Evolutionary conservation across 1,140 invertebrate species (phyloP).

Genomic region (Nephila pilipes): DNA sequence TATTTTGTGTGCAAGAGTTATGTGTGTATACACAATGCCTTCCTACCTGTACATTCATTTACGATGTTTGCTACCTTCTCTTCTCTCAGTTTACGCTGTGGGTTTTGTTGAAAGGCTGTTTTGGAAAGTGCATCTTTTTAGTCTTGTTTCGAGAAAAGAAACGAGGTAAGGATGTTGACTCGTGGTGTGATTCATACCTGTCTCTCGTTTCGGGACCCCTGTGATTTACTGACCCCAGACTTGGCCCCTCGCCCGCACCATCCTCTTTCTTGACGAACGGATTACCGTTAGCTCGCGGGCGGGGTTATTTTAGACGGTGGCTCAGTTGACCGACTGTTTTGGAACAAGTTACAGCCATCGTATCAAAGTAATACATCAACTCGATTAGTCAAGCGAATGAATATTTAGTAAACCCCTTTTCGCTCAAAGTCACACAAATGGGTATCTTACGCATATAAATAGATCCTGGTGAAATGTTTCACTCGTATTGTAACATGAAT

Average conservation of each 20-base stretch:
- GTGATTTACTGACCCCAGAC: conserved; percentile 10
- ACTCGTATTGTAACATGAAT: too few relatives aligned
- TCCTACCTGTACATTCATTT: background rate
- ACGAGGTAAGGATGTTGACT: conserved; percentile 6
- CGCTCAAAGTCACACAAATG: too few relatives aligned
- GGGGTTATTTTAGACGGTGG: background rate
- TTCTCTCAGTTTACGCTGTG: background rate
- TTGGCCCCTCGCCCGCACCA: background rate
- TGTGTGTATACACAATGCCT: background rate
- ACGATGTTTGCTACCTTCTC: background rate
- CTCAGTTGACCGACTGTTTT: background rate
- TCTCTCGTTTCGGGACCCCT: background rate
- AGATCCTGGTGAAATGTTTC: too few relatives aligned
- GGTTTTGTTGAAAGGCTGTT: background rate
- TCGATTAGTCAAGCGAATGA: too few relatives aligned
- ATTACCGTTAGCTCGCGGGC: background rate
- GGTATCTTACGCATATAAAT: too few relatives aligned
- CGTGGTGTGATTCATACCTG: background rate
- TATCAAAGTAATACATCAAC: background rate
- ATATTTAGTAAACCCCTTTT: too few relatives aligned
- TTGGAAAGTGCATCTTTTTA: background rate
- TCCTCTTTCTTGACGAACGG: background rate
- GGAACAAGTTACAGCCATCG: background rate
- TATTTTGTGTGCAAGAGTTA: too few relatives aligned
- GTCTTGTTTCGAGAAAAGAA: background rate